phyloP scores from a whole-genome alignment of 2,113 vertebrate genomes.

The Panthera uncia region DNA sequence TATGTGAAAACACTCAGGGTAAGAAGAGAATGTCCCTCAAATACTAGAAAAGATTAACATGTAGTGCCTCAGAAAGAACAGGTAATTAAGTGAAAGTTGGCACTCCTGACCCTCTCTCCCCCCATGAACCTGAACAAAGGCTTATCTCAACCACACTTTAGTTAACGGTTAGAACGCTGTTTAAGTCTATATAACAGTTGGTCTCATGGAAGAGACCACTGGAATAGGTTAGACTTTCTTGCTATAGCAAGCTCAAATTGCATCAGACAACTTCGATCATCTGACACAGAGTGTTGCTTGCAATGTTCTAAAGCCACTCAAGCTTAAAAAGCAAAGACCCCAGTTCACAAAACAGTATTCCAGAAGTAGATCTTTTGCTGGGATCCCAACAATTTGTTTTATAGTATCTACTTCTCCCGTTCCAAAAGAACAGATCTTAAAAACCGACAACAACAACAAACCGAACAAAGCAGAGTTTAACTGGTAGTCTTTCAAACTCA shows the following conservation, averaged over 20 bases:
- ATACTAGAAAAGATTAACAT: accelerated
- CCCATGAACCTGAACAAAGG: background rate
- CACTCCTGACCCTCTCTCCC: background rate
- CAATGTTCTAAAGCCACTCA: constrained; percentile 31
- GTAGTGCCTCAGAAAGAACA: background rate
- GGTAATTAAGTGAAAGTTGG: background rate
- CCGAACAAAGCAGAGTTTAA: background rate
- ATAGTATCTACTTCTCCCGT: background rate
- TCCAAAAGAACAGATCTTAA: background rate
- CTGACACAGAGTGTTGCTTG: constrained; percentile 91
- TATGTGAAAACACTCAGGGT: background rate
- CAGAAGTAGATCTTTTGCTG: background rate
- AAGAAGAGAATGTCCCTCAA: background rate
- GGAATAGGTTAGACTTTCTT: constrained; percentile 88
- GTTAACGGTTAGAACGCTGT: constrained; percentile 61
- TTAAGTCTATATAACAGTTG: constrained; percentile 84
- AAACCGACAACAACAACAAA: background rate
- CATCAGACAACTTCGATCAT: constrained; percentile 80
- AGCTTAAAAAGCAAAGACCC: background rate
- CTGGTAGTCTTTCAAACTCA: background rate
- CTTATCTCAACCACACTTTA: background rate
- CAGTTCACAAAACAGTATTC: background rate
- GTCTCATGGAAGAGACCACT: constrained; percentile 79
- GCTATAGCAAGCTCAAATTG: constrained; percentile 90
- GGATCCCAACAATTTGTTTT: background rate